Evolutionary conservation across 1,140 invertebrate genomes (phyloP).

Genomic region (Drosophila bifasciata): DNA sequence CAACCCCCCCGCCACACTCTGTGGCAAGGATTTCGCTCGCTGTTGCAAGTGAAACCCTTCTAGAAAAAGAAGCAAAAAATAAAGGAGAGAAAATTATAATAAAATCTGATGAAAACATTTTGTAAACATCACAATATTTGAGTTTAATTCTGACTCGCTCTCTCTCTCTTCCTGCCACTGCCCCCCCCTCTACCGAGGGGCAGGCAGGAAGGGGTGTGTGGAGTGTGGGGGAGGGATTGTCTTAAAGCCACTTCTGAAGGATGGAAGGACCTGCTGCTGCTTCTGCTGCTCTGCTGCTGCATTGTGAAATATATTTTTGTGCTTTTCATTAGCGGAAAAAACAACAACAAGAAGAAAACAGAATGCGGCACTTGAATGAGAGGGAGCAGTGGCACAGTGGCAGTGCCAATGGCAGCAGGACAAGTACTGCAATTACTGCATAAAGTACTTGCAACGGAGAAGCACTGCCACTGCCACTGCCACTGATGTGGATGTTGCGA

Average conservation of each 20-base stretch:
- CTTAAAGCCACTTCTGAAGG: conserved; percentile 20
- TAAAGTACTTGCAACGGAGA: conserved; percentile 75
- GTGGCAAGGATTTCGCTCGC: too few species aligned
- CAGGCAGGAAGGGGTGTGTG: too few species aligned
- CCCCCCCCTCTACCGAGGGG: too few species aligned
- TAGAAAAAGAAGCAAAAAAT: too few species aligned
- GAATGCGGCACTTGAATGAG: conserved; percentile 50
- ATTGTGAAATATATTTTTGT: conserved; percentile 24
- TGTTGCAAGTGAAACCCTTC: too few species aligned
- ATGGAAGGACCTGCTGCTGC: background rate
- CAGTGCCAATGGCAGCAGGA: conserved; percentile 40
- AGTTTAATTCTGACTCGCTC: too few species aligned
- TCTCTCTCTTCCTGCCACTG: background rate
- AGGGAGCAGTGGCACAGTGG: conserved; percentile 27
- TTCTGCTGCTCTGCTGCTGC: background rate
- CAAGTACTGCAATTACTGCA: conserved; percentile 80
- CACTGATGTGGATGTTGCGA: conserved; percentile 15
- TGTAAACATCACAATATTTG: too few species aligned
- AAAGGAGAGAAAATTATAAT: too few species aligned
- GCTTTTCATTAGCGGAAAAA: conserved; percentile 71
- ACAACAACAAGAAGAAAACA: conserved; percentile 38
- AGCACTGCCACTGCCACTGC: conserved; percentile 53
- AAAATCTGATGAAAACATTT: too few species aligned
- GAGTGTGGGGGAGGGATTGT: background rate
- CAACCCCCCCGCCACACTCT: too few species aligned